Conservation (phyloP, 2,888 invertebrate species). For the Hydropsyche betteni region DNA sequence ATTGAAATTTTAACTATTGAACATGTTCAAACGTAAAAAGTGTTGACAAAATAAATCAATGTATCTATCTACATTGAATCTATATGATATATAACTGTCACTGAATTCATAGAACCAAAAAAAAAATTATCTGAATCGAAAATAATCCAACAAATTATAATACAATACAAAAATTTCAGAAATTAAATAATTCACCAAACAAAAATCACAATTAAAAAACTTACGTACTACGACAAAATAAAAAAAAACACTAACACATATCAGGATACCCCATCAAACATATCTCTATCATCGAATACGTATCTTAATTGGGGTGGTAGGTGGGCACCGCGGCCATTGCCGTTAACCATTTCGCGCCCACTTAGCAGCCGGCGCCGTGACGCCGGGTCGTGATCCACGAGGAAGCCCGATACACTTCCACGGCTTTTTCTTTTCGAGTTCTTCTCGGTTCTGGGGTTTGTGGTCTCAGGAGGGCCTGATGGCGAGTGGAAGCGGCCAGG, state of each 20-base stretch:
- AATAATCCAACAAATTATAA: too few relatives aligned
- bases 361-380: conserved; percentile 37
- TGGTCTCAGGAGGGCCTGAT: background rate
- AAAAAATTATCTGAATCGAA: too few relatives aligned
- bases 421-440: background rate
- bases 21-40: too few relatives aligned
- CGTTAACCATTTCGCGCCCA: conserved; percentile 40
- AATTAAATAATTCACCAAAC: too few relatives aligned
- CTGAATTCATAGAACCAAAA: too few relatives aligned
- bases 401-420: conserved; percentile 34
- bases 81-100: too few relatives aligned
- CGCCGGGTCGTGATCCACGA: conserved; percentile 43
- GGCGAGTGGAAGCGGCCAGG: background rate
- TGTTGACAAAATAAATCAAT: too few relatives aligned
- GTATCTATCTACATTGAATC: too few relatives aligned
- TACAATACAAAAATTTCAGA: too few relatives aligned
- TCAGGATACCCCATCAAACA: background rate
- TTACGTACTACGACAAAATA: too few relatives aligned
- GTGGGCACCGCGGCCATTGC: conserved; percentile 15
- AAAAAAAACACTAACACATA: background rate
- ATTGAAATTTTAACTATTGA: too few relatives aligned
- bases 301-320: conserved; percentile 14
- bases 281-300: background rate
- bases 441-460: conserved; percentile 15
- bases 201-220: too few relatives aligned